Conservation (phyloP, 1,140 invertebrate species). For the Drosophila setifemur region DNA sequence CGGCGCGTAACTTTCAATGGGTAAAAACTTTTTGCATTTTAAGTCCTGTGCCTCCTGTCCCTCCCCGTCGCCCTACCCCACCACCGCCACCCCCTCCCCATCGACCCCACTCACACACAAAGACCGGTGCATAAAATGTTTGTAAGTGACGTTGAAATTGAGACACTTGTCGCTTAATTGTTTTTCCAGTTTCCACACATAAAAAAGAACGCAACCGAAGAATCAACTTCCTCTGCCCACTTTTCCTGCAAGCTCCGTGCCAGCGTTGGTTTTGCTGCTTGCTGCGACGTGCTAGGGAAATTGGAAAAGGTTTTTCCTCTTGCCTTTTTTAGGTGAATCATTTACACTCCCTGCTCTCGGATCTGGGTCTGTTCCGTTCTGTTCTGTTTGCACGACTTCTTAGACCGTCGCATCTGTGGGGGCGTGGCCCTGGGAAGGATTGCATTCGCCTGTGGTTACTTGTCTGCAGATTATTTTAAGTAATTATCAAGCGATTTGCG, state of each 20-base stretch:
- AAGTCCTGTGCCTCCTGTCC: slow-evolving; percentile 28
- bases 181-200: slow-evolving; percentile 71
- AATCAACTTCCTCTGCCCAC: not conserved
- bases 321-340: slow-evolving; percentile 46
- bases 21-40: slow-evolving; percentile 78
- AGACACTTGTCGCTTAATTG: slow-evolving; percentile 80
- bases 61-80: not conserved
- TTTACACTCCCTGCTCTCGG: slow-evolving; percentile 38
- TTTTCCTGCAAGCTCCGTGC: not conserved
- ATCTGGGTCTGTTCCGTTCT: too few species aligned
- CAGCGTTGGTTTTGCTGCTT: slow-evolving; percentile 46
- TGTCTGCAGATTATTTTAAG: slow-evolving; percentile 76
- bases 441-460: slow-evolving; percentile 52
- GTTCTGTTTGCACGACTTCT: slow-evolving; percentile 28
- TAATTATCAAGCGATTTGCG: slow-evolving; percentile 78
- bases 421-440: slow-evolving; percentile 34
- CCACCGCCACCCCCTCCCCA: not conserved
- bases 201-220: slow-evolving; percentile 28
- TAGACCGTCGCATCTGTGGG: slow-evolving; percentile 25
- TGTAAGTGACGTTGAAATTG: slow-evolving; percentile 80
- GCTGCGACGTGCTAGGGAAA: slow-evolving; percentile 62
- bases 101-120: slow-evolving; percentile 17
- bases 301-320: slow-evolving; percentile 60
- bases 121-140: slow-evolving; percentile 76
- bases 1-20: slow-evolving; percentile 63